A percentile compares a stretch with the other conserved stretches of the same genome.
These are phyloP conservation scores for Neoscelio sp. DNA, from an alignment of 2,888 invertebrate genomes.

Conservation along the genomic window DNA sequence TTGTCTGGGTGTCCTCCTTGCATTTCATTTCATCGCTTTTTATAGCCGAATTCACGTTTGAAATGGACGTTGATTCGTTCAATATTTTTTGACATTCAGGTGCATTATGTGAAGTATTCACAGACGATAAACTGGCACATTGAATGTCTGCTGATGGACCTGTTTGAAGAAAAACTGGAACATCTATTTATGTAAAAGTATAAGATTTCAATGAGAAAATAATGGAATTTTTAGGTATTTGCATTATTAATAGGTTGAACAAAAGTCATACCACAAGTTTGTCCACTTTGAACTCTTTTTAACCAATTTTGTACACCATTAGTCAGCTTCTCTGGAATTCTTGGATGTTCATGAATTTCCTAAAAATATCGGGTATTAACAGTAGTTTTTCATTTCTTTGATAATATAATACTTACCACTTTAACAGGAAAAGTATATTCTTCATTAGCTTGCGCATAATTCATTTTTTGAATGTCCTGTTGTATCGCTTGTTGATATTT, in stretches of 20 bases:
- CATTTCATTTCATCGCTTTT: not conserved
- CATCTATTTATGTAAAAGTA: constrained; percentile 44
- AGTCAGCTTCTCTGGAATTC: constrained; percentile 67
- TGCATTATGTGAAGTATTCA: constrained; percentile 9
- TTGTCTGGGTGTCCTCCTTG: constrained; percentile 14
- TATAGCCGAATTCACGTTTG: not conserved
- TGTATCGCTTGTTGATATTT: constrained; percentile 70
- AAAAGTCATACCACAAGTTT: constrained; percentile 37
- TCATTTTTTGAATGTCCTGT: constrained; percentile 75
- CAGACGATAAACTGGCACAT: not conserved
- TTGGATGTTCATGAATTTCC: constrained; percentile 45
- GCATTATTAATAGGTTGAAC: not conserved
- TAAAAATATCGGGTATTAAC: not conserved
- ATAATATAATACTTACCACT: not conserved
- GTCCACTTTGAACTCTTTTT: constrained; percentile 67
- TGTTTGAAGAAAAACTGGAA: constrained; percentile 64
- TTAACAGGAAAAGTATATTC: constrained; percentile 24
- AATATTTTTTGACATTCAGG: not conserved
- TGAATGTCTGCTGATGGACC: constrained; percentile 30
- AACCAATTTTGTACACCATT: constrained; percentile 72
- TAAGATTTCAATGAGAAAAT: not conserved
- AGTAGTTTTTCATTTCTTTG: not conserved
- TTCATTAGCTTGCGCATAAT: constrained; percentile 70
- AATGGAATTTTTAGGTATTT: not conserved
- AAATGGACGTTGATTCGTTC: not conserved